Percentiles rank a stretch among this genome's conserved stretches.
phyloP scores from a whole-genome alignment of 2,113 vertebrate genomes.

The Corydoras sp. region DNA sequence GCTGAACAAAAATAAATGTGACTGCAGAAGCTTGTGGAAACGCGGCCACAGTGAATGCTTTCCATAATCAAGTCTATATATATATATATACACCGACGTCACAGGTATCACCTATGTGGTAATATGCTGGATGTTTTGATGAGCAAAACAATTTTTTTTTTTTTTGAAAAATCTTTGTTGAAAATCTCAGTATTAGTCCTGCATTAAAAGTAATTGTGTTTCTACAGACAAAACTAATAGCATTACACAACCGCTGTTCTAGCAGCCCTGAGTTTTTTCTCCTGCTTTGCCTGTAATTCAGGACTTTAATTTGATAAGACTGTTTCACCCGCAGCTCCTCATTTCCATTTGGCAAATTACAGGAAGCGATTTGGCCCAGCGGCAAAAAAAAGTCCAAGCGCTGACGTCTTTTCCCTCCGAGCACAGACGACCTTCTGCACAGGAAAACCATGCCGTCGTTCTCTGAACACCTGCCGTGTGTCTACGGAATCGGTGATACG shows the following conservation, averaged over 20 bases:
- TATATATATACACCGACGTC: no score
- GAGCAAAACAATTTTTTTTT: neutral
- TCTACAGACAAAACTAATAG: conserved; percentile 30
- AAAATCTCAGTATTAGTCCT: neutral
- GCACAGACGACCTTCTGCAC: conserved; percentile 14
- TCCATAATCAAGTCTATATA: no score
- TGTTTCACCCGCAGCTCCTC: conserved; percentile 31
- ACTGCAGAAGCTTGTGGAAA: no score
- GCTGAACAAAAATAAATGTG: no score
- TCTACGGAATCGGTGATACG: neutral
- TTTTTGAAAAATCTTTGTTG: neutral
- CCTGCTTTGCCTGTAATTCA: conserved; percentile 6
- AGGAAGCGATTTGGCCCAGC: conserved; percentile 28
- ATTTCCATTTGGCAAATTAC: conserved; percentile 40
- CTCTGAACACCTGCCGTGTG: neutral
- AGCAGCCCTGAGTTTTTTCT: conserved; percentile 11
- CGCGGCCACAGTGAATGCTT: no score
- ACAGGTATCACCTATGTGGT: no score
- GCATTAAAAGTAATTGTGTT: conserved; percentile 28
- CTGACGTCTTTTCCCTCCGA: conserved; percentile 9
- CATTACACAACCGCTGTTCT: conserved; percentile 22
- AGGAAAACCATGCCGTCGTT: neutral
- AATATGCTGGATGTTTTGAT: neutral
- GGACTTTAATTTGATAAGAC: conserved; percentile 37
- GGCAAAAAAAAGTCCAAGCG: conserved; percentile 15